Conservation (phyloP, 2,797 vertebrate species). For the Macropodus opercularis region DNA sequence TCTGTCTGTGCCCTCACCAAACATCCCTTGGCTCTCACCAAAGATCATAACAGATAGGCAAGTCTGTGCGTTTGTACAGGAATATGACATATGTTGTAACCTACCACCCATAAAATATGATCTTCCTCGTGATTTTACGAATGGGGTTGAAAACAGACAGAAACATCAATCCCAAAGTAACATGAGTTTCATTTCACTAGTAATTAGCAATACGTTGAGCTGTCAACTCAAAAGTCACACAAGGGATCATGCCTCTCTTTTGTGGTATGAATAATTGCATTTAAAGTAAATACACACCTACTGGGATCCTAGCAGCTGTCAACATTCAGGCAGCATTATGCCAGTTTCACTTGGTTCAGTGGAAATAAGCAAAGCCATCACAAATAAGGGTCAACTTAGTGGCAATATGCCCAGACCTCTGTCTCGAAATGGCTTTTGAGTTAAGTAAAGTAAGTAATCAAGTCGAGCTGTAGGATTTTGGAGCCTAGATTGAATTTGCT, state of each 20-base stretch:
- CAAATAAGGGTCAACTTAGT: neutral
- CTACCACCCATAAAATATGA: neutral
- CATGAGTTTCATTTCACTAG: too few species aligned
- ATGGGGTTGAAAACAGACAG: neutral
- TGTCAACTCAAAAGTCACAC: neutral
- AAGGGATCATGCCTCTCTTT: neutral
- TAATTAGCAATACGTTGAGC: neutral
- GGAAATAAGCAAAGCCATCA: neutral
- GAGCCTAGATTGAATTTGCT: neutral
- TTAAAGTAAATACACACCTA: neutral
- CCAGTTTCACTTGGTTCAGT: neutral
- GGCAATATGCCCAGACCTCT: neutral
- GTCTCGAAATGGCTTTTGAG: neutral
- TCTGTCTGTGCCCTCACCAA: conserved; percentile 4
- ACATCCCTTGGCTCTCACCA: conserved; percentile 8
- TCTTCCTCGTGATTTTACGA: neutral
- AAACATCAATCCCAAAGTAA: neutral
- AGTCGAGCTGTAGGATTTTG: neutral
- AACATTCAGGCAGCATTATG: neutral
- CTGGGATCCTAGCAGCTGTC: neutral
- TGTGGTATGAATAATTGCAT: neutral
- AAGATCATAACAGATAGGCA: neutral
- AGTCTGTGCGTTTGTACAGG: neutral
- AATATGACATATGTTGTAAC: neutral
- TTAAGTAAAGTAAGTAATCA: neutral